A percentile compares a stretch with the other conserved stretches of the same genome.
phyloP scores from a whole-genome alignment of 1,140 invertebrate species.

The Ooceraea biroi region DNA sequence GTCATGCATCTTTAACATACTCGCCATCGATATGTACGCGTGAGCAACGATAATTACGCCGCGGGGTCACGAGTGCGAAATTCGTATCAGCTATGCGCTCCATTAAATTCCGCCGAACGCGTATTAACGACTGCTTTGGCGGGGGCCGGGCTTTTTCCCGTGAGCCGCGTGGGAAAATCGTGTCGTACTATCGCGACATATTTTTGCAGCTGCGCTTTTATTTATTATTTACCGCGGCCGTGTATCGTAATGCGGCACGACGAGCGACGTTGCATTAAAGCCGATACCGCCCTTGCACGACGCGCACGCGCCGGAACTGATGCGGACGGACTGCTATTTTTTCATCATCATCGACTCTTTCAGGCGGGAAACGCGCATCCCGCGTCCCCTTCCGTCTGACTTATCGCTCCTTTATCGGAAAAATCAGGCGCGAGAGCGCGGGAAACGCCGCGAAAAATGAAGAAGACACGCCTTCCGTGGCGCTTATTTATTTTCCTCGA shows the following conservation, averaged over 20 bases:
- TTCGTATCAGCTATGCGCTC: slow-evolving; percentile 31
- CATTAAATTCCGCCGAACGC: slow-evolving; percentile 27
- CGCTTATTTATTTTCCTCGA: slow-evolving; percentile 11
- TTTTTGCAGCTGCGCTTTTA: slow-evolving; percentile 45
- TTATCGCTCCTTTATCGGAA: slow-evolving; percentile 50
- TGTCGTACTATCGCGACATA: slow-evolving; percentile 17
- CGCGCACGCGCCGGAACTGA: not conserved
- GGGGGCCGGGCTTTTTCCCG: not conserved
- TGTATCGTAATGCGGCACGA: slow-evolving; percentile 37
- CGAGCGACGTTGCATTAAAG: slow-evolving; percentile 50
- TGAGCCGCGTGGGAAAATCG: slow-evolving; percentile 11
- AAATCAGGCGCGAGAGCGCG: slow-evolving; percentile 39
- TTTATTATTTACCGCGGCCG: slow-evolving; percentile 45
- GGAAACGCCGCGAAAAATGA: slow-evolving; percentile 45
- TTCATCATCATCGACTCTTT: slow-evolving; percentile 44
- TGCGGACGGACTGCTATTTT: slow-evolving; percentile 7
- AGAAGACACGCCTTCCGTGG: not conserved
- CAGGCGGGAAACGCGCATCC: slow-evolving; percentile 5
- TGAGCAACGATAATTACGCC: slow-evolving; percentile 40
- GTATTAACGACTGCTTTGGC: slow-evolving; percentile 21
- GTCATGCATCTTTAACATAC: slow-evolving; percentile 58
- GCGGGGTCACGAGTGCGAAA: slow-evolving; percentile 18
- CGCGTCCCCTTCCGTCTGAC: slow-evolving; percentile 50
- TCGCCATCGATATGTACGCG: slow-evolving; percentile 22
- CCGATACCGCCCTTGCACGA: slow-evolving; percentile 27